A percentile compares a stretch with the other conserved stretches of the same genome.
Conservation (phyloP, 2,797 vertebrate species). For the Odontamblyopus rebecca region DNA sequence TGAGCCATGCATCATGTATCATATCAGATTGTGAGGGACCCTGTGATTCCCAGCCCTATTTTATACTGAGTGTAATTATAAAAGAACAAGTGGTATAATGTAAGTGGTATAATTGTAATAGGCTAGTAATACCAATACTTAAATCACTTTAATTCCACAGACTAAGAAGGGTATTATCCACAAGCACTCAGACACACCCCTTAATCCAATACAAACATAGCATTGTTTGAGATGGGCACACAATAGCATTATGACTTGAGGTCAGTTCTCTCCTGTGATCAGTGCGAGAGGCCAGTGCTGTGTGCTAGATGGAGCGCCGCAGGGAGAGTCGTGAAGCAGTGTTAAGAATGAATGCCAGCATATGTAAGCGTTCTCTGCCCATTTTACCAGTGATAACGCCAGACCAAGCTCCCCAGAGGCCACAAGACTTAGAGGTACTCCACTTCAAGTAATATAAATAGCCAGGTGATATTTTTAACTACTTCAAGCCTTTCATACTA, state of each 20-base stretch:
- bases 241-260: conserved; percentile 5
- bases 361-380: conserved; percentile 33
- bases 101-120: background rate
- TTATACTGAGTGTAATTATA: too few relatives aligned
- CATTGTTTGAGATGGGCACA: background rate
- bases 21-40: too few relatives aligned
- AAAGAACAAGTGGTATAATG: background rate
- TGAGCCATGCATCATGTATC: too few relatives aligned
- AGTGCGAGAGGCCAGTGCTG: conserved; percentile 15
- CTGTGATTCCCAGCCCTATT: too few relatives aligned
- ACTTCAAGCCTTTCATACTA: too few relatives aligned
- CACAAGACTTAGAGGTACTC: conserved; percentile 41
- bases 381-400: conserved; percentile 25
- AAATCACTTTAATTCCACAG: background rate
- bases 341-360: conserved; percentile 27
- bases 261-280: conserved; percentile 8
- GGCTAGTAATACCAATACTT: too few relatives aligned
- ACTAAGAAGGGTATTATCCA: background rate
- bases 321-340: conserved; percentile 11
- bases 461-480: conserved; percentile 53
- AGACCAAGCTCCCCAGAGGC: conserved; percentile 35
- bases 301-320: conserved; percentile 27
- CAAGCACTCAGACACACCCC: background rate
- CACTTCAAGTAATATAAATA: conserved; percentile 45
- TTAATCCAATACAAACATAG: background rate